Base-by-base conservation (phyloP, 1,140 invertebrate genomes). In the Drosophila lacteicornis region DNA sequence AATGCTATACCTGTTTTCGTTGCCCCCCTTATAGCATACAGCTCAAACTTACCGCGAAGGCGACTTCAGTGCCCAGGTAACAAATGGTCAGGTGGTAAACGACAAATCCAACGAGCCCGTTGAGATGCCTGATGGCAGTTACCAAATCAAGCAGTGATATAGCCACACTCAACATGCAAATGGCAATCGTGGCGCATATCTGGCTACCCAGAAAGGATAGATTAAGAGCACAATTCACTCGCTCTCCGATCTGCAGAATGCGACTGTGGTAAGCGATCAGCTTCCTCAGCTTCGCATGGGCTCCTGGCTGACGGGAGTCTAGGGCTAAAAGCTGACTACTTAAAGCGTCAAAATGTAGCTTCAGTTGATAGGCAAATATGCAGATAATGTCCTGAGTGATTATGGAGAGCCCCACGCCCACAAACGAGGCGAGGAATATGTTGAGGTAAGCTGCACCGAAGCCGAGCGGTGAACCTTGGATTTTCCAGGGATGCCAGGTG, bases 401-500 rank as follows among this genome's bases (percentile, higher is more conserved):
- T 76, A 85, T 69, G 2, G 86, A 67, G 27, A 78, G 75, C 9
- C 73, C 75, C 8, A 87, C 81, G 9, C 80, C 87, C 15, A 66
- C 49, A 7, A 78, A 17, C 0, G 81, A 80, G 4, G 78, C 70
- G 9, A 77, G 13, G 2, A 57, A 47, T 27, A 84, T 79, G 42
- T 65, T 75, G 0, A 86, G 3, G 42, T 80, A 91, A 8, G 57
- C 50, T 2, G 15, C 9, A 2, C 38, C 7, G 27, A 80, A 91
- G 8, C 60, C 47, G 1, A 60, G 0, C 3, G 13, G 1, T 1
- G 83, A 71, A 2, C 59, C 50, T 1, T 50, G 11, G 4, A 66
- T 56, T 0, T 63, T 74, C 88, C 86, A 91, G 9, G 87, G 86
- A 79, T 80, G 87, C 88, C 88, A 91, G 17, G 78, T 90, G 49